Conservation (phyloP, 2,888 invertebrate genomes). For the Allophyes oxyacanthae region DNA sequence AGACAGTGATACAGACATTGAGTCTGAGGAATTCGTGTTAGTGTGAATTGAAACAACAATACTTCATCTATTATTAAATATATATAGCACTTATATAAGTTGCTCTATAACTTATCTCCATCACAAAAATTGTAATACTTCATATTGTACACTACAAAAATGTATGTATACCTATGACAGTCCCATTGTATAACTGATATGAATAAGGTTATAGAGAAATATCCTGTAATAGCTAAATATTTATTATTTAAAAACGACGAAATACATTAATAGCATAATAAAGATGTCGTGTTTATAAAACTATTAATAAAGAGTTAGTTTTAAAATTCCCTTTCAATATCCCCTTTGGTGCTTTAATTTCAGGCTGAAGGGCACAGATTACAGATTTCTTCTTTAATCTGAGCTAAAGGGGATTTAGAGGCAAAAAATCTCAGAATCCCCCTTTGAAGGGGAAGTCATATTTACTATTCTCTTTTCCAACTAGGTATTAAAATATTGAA, state of each 20-base stretch:
- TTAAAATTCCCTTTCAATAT: no score
- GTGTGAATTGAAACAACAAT: slow-evolving; percentile 75
- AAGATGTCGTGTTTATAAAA: slow-evolving; percentile 11
- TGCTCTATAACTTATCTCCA: slow-evolving; percentile 37
- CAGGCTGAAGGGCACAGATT: no score
- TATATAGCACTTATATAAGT: slow-evolving; percentile 54
- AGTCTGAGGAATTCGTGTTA: slow-evolving; percentile 93
- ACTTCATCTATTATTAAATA: slow-evolving; percentile 44
- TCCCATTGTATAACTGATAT: slow-evolving; percentile 31
- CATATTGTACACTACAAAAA: slow-evolving; percentile 31
- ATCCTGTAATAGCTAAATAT: slow-evolving; percentile 46
- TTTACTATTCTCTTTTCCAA: no score
- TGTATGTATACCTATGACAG: slow-evolving; percentile 16
- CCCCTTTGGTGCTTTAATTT: no score
- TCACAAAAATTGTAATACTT: slow-evolving; percentile 40
- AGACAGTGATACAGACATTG: slow-evolving; percentile 91
- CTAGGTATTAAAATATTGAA: no score
- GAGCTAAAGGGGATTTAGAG: no score
- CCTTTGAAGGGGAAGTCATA: no score
- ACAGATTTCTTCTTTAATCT: no score
- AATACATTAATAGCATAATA: slow-evolving; percentile 48
- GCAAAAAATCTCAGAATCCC: no score
- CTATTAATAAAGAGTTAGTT: no score
- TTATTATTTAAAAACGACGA: slow-evolving; percentile 41
- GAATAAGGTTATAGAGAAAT: slow-evolving; percentile 36